Base-by-base conservation (phyloP, 2,113 vertebrate genomes). In the Ploceus nigricollis region DNA sequence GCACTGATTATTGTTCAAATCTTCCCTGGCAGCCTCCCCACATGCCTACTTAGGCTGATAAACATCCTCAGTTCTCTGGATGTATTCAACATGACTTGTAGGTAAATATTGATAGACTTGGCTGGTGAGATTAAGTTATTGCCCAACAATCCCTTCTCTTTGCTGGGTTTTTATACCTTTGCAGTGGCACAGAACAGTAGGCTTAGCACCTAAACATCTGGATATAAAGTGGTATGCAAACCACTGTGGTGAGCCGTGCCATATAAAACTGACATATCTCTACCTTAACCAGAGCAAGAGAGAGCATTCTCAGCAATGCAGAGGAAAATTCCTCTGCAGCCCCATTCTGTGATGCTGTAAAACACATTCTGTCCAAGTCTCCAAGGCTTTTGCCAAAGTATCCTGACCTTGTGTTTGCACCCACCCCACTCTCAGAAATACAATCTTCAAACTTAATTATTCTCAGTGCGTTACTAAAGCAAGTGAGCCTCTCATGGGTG, bases 401-500 rank as follows among this genome's bases (percentile, higher is more conserved):
- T 33, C 58, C 79, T 94, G 82, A 90, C 93, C 79, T 83, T 53
- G 56, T 51, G 65, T 65, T 94, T 94, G 48, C 83, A 89, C 1
- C 2, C 68, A 83, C 18, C 33, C 51, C 42, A n/a, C 58, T 63
- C 71, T 72, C 82, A 54, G 45, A 93, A 94, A 92, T 28, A 47
- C 15, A 40, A 30, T 85, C 71, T 90, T 83, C 80, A 77, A 94
- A 88, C 56, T 86, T 85, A 82, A 93, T 93, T 95, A 94, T 93
- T 73, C 63, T 89, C 72, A 27, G 30, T 8, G 53, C 8, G 15
- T 87, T 76, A 53, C 65, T 77, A 81, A 91, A 93, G 82, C 54
- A 70, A 83, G 69, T 14, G 24, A 80, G 42, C 23, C 44, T 93
- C 85, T 94, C 85, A 76, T 25, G 94, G 63, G 75, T 90, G 71